Evolutionary conservation across 2,113 vertebrate genomes (phyloP), one percentile per base, ranked within the genome.

Genomic region (Xiphophorus couchianus): DNA sequence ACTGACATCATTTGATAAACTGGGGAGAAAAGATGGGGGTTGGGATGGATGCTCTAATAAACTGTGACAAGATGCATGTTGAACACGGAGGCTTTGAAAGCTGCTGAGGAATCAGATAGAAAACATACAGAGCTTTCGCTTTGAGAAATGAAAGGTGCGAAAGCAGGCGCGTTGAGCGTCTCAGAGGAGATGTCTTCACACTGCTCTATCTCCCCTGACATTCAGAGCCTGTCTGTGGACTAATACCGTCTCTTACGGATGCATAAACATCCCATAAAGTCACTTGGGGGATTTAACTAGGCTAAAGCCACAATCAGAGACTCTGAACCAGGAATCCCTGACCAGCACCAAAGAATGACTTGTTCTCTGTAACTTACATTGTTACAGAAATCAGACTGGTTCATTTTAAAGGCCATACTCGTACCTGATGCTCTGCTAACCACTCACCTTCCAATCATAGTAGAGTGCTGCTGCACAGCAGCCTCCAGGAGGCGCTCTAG

Each of bases 401-500:
- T 37, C 7, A 33, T 13, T 30, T 19, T 28, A 30, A 37, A 51
- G 27, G n/a, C 3, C 22, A 48, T 25, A 39, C 28, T 22, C 63
- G 31, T 22, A 15, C 42, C 13, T n/a, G 4, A 3, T 30, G 9
- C 65, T 17, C 65, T n/a, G 13, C 13, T 11, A 54, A 35, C 19
- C 64, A 75, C 96, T 96, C 96, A 98, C 97, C 97, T 97, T 91
- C 97, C 97, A 77, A 99, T 99, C 97, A 99, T 98, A 86, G 97
- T 99, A 82, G 97, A 98, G 95, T 99, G 97, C 95, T 99, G 97
- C 94, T 99, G 97, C 83, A 99, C 97, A 4, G 97, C 97, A 29
- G 97, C 97, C 95, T 99, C 97, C 92, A 99, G 95, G 94, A 99
- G 96, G 95, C 97, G 96, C 96, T 99, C 97, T 84, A 99, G 93